A percentile compares a stretch with the other conserved stretches of the same genome.
Conservation (phyloP, 2,113 vertebrate species). For the Gasterosteus aculeatus region DNA sequence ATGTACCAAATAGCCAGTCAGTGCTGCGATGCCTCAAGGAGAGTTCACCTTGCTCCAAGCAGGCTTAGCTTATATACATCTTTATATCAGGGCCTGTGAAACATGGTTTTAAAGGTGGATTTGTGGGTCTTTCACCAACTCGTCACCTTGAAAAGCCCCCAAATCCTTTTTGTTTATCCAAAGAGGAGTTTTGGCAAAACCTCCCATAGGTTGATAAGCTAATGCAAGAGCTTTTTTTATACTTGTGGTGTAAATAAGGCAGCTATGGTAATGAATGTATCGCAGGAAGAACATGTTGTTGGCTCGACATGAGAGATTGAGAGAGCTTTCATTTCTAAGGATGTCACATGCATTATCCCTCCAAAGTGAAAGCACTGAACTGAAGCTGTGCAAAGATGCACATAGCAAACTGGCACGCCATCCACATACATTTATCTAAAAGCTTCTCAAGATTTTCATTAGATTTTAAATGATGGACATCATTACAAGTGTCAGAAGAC, state of each 20-base stretch:
- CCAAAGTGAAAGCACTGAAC: constrained; percentile 38
- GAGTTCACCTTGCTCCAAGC: constrained; percentile 46
- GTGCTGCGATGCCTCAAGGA: too few relatives aligned
- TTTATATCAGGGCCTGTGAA: constrained; percentile 51
- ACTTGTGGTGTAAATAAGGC: constrained; percentile 50
- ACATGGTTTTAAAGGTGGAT: constrained; percentile 54
- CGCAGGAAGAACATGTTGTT: constrained; percentile 48
- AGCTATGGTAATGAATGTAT: constrained; percentile 54
- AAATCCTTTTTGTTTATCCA: constrained; percentile 72
- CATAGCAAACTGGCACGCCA: constrained; percentile 15
- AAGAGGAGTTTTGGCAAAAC: constrained; percentile 59
- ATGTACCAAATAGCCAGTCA: too few relatives aligned
- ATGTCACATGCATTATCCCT: constrained; percentile 41
- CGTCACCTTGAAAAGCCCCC: constrained; percentile 60
- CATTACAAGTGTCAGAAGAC: too few relatives aligned
- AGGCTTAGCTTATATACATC: constrained; percentile 41
- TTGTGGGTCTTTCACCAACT: constrained; percentile 57
- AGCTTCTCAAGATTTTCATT: constrained; percentile 18
- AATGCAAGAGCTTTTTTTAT: constrained; percentile 44
- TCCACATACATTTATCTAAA: constrained; percentile 16
- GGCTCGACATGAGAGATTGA: constrained; percentile 38
- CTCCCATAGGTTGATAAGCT: constrained; percentile 45
- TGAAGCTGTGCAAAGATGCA: neutral
- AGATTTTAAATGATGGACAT: neutral
- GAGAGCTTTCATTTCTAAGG: constrained; percentile 24